These are phyloP conservation scores for Danionella cerebrum DNA, from an alignment of 2,113 vertebrate genomes.

Conservation along the genomic window DNA sequence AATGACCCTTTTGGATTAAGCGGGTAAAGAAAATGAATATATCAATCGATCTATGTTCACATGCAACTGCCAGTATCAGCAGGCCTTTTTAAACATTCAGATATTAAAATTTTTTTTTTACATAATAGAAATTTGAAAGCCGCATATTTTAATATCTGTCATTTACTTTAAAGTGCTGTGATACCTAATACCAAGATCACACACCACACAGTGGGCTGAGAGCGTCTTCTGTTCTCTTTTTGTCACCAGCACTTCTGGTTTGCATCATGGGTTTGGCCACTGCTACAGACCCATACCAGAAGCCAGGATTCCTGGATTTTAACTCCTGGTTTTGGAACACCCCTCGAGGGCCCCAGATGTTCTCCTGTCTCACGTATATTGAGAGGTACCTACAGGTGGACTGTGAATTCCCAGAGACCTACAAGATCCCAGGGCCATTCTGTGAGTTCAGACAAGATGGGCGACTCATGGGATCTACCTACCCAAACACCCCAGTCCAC, in stretches of 20 bases:
- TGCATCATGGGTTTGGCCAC: slow-evolving; percentile 9
- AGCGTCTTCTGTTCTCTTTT: neutral
- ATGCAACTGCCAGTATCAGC: too few species aligned
- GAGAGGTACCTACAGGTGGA: slow-evolving; percentile 66
- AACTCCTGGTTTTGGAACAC: slow-evolving; percentile 50
- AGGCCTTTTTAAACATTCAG: too few species aligned
- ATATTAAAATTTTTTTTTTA: too few species aligned
- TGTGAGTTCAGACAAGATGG: slow-evolving; percentile 71
- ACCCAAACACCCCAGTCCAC: slow-evolving; percentile 54
- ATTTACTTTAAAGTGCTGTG: neutral
- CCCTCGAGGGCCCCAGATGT: slow-evolving; percentile 69
- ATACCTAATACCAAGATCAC: too few species aligned
- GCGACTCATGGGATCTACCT: slow-evolving; percentile 64
- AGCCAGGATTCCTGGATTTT: slow-evolving; percentile 34
- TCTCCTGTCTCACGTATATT: slow-evolving; percentile 65
- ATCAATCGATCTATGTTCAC: too few species aligned
- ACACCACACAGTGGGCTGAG: too few species aligned
- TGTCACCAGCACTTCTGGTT: slow-evolving; percentile 5
- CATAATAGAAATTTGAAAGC: too few species aligned
- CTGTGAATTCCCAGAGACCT: slow-evolving; percentile 61
- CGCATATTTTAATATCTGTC: too few species aligned
- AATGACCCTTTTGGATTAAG: too few species aligned
- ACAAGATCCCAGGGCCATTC: slow-evolving; percentile 63
- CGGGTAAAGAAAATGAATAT: too few species aligned
- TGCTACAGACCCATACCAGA: slow-evolving; percentile 25